A percentile compares a stretch with the other conserved stretches of the same genome.
These are phyloP conservation scores for Pampus argenteus DNA, from an alignment of 2,797 vertebrate genomes.

Conservation along the genomic window DNA sequence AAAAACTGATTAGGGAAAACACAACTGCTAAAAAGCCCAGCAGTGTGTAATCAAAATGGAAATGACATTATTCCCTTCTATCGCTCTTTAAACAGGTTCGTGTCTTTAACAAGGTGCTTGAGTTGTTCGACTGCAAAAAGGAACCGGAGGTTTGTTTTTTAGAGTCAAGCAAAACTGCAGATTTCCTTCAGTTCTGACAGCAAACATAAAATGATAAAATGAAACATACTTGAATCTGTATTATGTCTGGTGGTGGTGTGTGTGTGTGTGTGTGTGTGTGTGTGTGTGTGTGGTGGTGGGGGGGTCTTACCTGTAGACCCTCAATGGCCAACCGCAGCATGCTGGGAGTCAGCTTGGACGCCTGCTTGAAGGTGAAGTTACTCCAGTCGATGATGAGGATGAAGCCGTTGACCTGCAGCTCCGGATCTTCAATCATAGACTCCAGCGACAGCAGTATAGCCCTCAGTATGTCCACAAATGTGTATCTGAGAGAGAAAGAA, in stretches of 20 bases:
- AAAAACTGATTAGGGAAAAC: background rate
- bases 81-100: constrained; percentile 39
- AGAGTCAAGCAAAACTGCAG: background rate
- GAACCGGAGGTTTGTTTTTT: constrained; percentile 32
- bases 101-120: constrained; percentile 28
- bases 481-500: constrained; percentile 87
- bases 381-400: constrained; percentile 99
- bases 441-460: constrained; percentile 97
- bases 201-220: background rate
- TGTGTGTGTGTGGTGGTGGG: too few relatives aligned
- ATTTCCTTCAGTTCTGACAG: background rate
- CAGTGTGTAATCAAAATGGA: constrained; percentile 36
- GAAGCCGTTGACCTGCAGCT: constrained; percentile 99
- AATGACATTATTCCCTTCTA: constrained; percentile 47
- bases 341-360: constrained; percentile 97
- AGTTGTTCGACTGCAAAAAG: constrained; percentile 24
- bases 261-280: too few relatives aligned
- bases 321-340: constrained; percentile 98
- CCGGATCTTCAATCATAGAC: constrained; percentile 98
- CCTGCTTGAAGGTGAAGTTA: constrained; percentile 99
- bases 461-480: constrained; percentile 96
- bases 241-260: too few relatives aligned
- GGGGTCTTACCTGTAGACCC: constrained; percentile 96
- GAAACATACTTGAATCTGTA: background rate
- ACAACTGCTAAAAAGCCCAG: constrained; percentile 10